These are phyloP conservation scores for Colaptes auratus DNA, from an alignment of 2,113 vertebrate genomes.

Conservation along the genomic window DNA sequence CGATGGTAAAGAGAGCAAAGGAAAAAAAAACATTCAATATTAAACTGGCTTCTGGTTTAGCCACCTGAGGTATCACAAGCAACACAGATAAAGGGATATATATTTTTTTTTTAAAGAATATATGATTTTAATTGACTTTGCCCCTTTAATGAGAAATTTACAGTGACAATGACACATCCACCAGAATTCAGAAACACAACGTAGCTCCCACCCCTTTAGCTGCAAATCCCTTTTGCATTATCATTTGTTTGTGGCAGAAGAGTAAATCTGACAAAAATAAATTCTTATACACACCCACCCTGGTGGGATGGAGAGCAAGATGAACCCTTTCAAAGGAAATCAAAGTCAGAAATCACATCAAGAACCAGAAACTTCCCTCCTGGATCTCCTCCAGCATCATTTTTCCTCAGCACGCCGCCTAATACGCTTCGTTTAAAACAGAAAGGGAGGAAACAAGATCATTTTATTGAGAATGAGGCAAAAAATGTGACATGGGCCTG, in stretches of 20 bases:
- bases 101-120: slow-evolving; percentile 35
- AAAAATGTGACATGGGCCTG: slow-evolving; percentile 50
- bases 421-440: not conserved
- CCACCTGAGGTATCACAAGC: slow-evolving; percentile 42
- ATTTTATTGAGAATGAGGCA: slow-evolving; percentile 65
- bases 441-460: slow-evolving; percentile 26
- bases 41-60: not conserved
- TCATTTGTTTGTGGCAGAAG: slow-evolving; percentile 18
- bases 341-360: not conserved
- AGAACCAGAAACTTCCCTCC: not conserved
- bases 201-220: not conserved
- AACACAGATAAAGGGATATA: slow-evolving; percentile 22
- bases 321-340: not conserved
- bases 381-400: not conserved
- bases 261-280: slow-evolving; percentile 31
- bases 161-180: slow-evolving; percentile 57
- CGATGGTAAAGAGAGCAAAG: not conserved
- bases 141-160: slow-evolving; percentile 67
- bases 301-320: not conserved
- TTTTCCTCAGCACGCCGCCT: not conserved
- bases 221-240: slow-evolving; percentile 26
- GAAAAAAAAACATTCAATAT: not conserved
- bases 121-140: slow-evolving; percentile 64
- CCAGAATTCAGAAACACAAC: slow-evolving; percentile 43
- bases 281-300: not conserved